These are phyloP conservation scores for Philopotamus ludificatus DNA, from an alignment of 1,140 invertebrate species.

Conservation along the genomic window DNA sequence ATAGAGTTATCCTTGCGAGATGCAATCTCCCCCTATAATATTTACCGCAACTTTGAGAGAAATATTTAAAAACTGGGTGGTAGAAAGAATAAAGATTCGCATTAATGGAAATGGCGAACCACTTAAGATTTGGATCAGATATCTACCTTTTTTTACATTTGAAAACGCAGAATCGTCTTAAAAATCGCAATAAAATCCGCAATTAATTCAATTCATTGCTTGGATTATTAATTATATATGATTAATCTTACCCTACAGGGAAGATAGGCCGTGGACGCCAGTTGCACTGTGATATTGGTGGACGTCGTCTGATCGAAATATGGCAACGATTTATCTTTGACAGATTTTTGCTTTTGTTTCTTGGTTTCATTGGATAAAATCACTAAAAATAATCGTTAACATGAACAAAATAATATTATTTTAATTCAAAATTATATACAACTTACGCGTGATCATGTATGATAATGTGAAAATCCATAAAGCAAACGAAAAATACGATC, in stretches of 20 bases:
- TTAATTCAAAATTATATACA: background rate
- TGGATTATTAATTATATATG: too few relatives aligned
- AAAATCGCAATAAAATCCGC: too few relatives aligned
- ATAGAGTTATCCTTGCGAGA: too few relatives aligned
- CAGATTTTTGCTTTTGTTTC: constrained; percentile 14
- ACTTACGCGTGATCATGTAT: constrained; percentile 28
- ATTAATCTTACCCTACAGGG: constrained; percentile 66
- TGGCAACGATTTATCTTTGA: constrained; percentile 57
- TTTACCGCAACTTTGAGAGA: too few relatives aligned
- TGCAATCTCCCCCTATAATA: too few relatives aligned
- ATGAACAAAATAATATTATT: background rate
- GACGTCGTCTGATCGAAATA: constrained; percentile 68
- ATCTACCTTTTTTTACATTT: too few relatives aligned
- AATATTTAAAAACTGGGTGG: too few relatives aligned
- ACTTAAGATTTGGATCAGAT: too few relatives aligned
- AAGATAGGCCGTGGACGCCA: constrained; percentile 82
- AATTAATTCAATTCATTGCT: too few relatives aligned
- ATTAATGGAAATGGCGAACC: too few relatives aligned
- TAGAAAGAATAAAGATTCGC: too few relatives aligned
- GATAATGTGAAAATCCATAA: constrained; percentile 31
- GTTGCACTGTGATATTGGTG: constrained; percentile 81
- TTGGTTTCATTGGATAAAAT: constrained; percentile 27
- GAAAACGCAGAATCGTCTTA: too few relatives aligned
- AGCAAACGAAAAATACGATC: constrained; percentile 26
- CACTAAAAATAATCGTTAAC: constrained; percentile 17